Percentiles rank a stretch among this genome's conserved stretches.
These are phyloP conservation scores for Microctenopoma stevenorrisi DNA, from an alignment of 2,797 vertebrate species.

Conservation along the genomic window DNA sequence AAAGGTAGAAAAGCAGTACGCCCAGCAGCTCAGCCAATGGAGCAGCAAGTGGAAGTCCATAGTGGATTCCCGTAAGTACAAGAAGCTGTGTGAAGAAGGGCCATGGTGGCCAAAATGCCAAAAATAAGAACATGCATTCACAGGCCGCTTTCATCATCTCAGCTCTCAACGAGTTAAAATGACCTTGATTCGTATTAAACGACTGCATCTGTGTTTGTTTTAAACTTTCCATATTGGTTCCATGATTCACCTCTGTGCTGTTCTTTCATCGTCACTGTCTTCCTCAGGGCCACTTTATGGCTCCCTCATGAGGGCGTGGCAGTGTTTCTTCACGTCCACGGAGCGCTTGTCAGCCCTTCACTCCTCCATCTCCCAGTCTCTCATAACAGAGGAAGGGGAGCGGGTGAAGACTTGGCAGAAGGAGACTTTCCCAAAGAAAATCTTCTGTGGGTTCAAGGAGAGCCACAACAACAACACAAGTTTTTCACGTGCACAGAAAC, in stretches of 20 bases:
- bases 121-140: constrained; percentile 10
- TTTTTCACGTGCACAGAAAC: constrained; percentile 82
- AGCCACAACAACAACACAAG: constrained; percentile 78
- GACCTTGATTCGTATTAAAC: constrained; percentile 31
- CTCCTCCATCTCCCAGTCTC: constrained; percentile 77
- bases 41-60: constrained; percentile 84
- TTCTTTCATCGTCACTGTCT: constrained; percentile 21
- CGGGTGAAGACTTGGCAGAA: constrained; percentile 81
- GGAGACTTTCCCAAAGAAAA: constrained; percentile 84
- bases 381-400: constrained; percentile 73
- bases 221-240: constrained; percentile 36
- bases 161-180: constrained; percentile 37
- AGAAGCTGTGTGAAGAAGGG: constrained; percentile 1
- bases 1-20: constrained; percentile 87
- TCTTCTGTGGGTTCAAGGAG: constrained; percentile 81
- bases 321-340: constrained; percentile 78
- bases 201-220: constrained; percentile 45
- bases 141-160: constrained; percentile 28
- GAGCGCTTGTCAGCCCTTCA: constrained; percentile 82
- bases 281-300: constrained; percentile 80
- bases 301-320: constrained; percentile 80
- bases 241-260: constrained; percentile 48
- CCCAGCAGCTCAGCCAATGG: constrained; percentile 84
- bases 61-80: constrained; percentile 82
- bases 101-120: not conserved